Base-by-base conservation (phyloP, 2,797 vertebrate species). In the Martes flavigula region DNA sequence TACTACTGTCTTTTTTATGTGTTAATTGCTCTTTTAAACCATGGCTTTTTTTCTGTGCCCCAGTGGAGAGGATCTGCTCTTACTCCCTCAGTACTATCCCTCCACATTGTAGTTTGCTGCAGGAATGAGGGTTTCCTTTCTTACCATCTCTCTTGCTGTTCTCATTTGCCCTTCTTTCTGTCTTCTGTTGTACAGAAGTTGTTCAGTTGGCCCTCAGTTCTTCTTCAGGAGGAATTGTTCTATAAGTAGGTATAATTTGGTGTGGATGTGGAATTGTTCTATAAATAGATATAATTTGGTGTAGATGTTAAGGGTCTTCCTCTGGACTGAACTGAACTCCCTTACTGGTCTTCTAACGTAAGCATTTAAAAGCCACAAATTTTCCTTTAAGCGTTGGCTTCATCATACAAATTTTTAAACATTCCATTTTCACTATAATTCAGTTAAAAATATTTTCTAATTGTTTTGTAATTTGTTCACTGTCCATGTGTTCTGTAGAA, bases 381-480 rank as follows among this genome's bases (percentile, higher is more conserved):
- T 77, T 87, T 10, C 30, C 15, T 32, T 7, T 62, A 56, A 94
- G 5, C 18, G 5, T 87, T 95, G 77, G 3, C 77, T 84, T 10
- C 5, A 91, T 72, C 79, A 56, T 32, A 70, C 32, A 72, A 11
- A 30, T 38, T 70, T 95, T 87, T 78, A 30, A 46, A 56, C 64
- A 21, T 56, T 70, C 8, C 15, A 48, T 83, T 88, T 95, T 95
- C 62, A 84, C 14, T 86, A 40, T 54, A 73, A 56, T 17, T 87
- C 43, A 62, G 7, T 91, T 89, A 88, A 27, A 85, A 78, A n/a
- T 91, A 43, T 43, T 92, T 91, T 85, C 46, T 88, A 68, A 81
- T 60, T 81, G 23, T 68, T 35, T 79, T 91, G 14, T 68, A 35
- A 32, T 91, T 91, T 78, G 21, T 38, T 89, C 32, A 78, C 78